Evolutionary conservation across 2,113 vertebrate species (phyloP).

Genomic region (Boleophthalmus pectinirostris): DNA sequence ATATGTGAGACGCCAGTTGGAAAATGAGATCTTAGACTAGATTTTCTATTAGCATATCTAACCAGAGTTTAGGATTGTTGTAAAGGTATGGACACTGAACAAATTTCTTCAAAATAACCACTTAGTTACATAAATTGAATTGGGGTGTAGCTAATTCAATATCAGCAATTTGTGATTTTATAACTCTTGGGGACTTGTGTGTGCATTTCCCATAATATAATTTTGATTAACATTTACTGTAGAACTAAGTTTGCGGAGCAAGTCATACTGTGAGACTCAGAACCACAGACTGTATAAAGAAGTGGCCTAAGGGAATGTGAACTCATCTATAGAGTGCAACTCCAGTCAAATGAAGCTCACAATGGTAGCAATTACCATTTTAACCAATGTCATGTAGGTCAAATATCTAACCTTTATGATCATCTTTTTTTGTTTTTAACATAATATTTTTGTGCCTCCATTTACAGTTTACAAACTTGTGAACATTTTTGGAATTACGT

Average conservation of each 20-base stretch:
- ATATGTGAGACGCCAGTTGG: not conserved
- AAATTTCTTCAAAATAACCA: not conserved
- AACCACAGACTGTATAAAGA: too few relatives aligned
- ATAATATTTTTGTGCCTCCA: too few relatives aligned
- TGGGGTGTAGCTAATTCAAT: not conserved
- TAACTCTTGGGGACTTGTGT: not conserved
- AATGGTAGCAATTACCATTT: too few relatives aligned
- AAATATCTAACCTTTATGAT: too few relatives aligned
- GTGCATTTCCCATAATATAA: not conserved
- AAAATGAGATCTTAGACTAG: constrained; percentile 2
- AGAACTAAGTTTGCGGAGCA: not conserved
- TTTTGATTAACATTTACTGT: not conserved
- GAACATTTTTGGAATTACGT: too few relatives aligned
- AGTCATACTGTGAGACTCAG: not conserved
- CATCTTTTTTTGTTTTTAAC: too few relatives aligned
- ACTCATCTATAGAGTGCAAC: too few relatives aligned
- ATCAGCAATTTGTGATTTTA: not conserved
- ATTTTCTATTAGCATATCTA: constrained; percentile 10
- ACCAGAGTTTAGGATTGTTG: not conserved
- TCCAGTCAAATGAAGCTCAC: too few relatives aligned
- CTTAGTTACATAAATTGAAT: not conserved
- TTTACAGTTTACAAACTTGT: too few relatives aligned
- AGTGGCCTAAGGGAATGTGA: too few relatives aligned
- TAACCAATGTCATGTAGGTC: too few relatives aligned
- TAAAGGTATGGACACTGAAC: not conserved